Evolutionary conservation across 2,888 invertebrate genomes (phyloP).

Genomic region (Limnephilus auricula): DNA sequence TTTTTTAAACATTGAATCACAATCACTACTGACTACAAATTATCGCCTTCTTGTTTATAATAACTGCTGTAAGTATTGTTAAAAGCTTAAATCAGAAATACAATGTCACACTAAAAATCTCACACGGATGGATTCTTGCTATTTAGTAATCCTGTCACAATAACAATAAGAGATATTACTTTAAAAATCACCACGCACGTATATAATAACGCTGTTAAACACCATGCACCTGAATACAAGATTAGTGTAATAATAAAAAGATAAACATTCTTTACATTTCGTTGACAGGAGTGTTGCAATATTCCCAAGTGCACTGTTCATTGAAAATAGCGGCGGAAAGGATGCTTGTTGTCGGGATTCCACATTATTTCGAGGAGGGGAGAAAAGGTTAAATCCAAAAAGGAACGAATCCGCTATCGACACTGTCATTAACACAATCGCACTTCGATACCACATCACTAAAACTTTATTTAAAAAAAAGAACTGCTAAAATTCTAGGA

Average conservation of each 20-base stretch:
- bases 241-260: background rate
- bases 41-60: no score
- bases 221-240: background rate
- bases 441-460: constrained; percentile 41
- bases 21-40: no score
- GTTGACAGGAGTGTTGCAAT: constrained; percentile 26
- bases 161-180: background rate
- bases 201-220: background rate
- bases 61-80: no score
- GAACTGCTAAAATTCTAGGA: background rate
- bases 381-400: constrained; percentile 23
- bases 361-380: background rate
- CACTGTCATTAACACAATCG: constrained; percentile 46
- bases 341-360: background rate
- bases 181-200: background rate
- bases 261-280: constrained; percentile 40
- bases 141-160: background rate
- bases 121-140: background rate
- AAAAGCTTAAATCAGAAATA: no score
- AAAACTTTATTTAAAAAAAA: constrained; percentile 12
- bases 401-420: constrained; percentile 35
- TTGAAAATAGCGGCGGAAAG: background rate
- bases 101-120: background rate
- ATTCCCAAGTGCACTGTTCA: constrained; percentile 6
- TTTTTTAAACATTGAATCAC: no score